Base-by-base conservation (phyloP, 92 coral and sea anemone genomes). In the Palythoa caribaeorum region DNA sequence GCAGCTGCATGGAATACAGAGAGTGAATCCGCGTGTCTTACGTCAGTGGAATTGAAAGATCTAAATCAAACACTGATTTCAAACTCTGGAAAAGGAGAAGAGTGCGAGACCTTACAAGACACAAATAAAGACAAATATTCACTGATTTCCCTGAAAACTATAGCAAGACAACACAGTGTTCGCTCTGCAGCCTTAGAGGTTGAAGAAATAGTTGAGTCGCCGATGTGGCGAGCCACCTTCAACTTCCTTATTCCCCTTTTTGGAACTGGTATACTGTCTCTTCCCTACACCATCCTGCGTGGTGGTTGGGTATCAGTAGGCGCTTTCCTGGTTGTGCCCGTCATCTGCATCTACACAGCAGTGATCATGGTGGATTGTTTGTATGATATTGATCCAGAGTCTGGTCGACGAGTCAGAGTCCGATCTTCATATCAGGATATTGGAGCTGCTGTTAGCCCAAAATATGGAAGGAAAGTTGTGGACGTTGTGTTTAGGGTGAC, bases 361-460 rank as follows among this genome's bases (percentile, higher is more conserved):
- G 66, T 16, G 48, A 40, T 81, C 60, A 35, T 81, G 39, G 39
- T 81, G 5, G 76, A 81, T 50, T 81, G 86, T 36, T 20, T 81
- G n/a, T 81, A 81, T 44, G 86, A 65, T 71, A 6, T 20, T 6
- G 62, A 65, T 38, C 85, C 85, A 36, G 62, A 20, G 63, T 65
- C 76, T 1, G 48, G 28, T 28, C 62, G 39, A 15, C 73, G 86
- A 81, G 76, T 81, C 14, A 81, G 74, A 81, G 86, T 66, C 3
- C 73, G 76, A 21, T 81, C 74, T 13, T 40, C 75, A 1, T 68
- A 65, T 28, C 59, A 81, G 54, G 86, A 66, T n/a, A 3, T 81
- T 38, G 76, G 86, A 15, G 86, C 38, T 16, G 86, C 51, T 36
- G 73, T 68, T 53, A 63, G 76, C 62, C 86, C 86, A 13, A 71